These are phyloP conservation scores for Lophochroa leadbeateri DNA, from an alignment of 2,113 vertebrate genomes.

Conservation along the genomic window DNA sequence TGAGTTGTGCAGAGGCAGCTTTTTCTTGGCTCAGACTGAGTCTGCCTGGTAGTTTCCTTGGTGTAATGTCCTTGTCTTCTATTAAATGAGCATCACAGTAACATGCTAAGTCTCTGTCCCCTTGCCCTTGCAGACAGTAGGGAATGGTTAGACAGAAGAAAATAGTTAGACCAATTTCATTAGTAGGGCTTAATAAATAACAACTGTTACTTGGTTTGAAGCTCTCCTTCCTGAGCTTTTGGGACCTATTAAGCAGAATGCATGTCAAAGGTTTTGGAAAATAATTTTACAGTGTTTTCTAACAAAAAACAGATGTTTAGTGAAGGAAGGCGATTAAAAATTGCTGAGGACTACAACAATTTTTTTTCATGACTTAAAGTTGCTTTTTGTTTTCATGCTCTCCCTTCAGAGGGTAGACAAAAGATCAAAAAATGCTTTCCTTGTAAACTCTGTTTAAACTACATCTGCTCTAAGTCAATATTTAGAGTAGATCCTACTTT, in stretches of 20 bases:
- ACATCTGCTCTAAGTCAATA: constrained; percentile 36
- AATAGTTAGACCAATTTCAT: not conserved
- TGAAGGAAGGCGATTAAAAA: constrained; percentile 7
- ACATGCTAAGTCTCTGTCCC: not conserved
- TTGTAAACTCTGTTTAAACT: constrained; percentile 9
- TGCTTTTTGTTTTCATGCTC: constrained; percentile 17
- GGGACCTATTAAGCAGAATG: not conserved
- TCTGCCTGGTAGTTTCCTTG: not conserved
- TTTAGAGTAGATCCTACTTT: not conserved
- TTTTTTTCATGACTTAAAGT: constrained; percentile 28
- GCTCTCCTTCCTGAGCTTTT: not conserved
- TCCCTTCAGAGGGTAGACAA: not conserved
- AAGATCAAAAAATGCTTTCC: constrained; percentile 2
- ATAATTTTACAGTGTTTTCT: constrained; percentile 8
- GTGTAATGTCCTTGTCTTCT: not conserved
- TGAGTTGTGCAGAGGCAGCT: not conserved
- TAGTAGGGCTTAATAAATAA: not conserved
- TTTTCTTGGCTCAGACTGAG: not conserved
- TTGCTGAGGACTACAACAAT: constrained; percentile 18
- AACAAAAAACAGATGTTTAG: constrained; percentile 39
- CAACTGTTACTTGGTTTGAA: not conserved
- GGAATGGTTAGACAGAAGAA: not conserved
- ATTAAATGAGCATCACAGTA: not conserved
- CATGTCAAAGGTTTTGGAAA: constrained; percentile 44
- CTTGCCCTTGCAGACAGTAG: not conserved